These are phyloP conservation scores for Hyles lineata DNA, from an alignment of 2,888 invertebrate genomes.

Conservation along the genomic window DNA sequence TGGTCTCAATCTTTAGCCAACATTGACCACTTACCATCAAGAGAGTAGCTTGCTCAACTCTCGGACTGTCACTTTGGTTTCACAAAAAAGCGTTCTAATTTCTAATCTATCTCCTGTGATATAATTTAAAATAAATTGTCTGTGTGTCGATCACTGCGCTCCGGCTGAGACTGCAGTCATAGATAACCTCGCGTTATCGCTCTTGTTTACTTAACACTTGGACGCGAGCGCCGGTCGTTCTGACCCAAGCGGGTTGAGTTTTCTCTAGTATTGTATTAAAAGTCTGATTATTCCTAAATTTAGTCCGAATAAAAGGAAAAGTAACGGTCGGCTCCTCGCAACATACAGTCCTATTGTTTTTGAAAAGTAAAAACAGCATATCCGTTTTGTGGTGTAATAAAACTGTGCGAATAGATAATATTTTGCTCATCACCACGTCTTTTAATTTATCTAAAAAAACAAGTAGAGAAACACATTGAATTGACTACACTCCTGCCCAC, in stretches of 20 bases:
- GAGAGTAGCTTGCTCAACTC: too few relatives aligned
- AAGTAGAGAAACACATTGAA: not conserved
- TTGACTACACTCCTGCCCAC: not conserved
- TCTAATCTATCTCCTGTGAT: not conserved
- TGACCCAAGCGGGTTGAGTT: not conserved
- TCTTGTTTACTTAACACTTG: constrained; percentile 70
- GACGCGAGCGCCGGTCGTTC: constrained; percentile 26
- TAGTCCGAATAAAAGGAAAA: too few relatives aligned
- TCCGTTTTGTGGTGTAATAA: too few relatives aligned
- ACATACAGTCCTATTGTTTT: too few relatives aligned
- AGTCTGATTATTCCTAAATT: too few relatives aligned
- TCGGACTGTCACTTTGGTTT: not conserved
- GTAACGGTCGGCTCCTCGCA: too few relatives aligned
- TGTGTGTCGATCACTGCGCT: constrained; percentile 51
- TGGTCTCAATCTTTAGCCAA: too few relatives aligned
- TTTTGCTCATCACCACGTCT: too few relatives aligned
- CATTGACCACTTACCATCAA: too few relatives aligned
- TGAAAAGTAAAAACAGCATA: too few relatives aligned
- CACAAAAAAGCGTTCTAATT: not conserved
- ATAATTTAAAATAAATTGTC: constrained; percentile 24
- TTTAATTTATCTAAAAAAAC: not conserved
- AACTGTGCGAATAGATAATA: too few relatives aligned
- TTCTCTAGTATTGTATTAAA: not conserved
- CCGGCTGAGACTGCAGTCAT: constrained; percentile 55
- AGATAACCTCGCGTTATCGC: constrained; percentile 78